Conservation (phyloP, 2,113 vertebrate species). For the Spizaetus ornatus region DNA sequence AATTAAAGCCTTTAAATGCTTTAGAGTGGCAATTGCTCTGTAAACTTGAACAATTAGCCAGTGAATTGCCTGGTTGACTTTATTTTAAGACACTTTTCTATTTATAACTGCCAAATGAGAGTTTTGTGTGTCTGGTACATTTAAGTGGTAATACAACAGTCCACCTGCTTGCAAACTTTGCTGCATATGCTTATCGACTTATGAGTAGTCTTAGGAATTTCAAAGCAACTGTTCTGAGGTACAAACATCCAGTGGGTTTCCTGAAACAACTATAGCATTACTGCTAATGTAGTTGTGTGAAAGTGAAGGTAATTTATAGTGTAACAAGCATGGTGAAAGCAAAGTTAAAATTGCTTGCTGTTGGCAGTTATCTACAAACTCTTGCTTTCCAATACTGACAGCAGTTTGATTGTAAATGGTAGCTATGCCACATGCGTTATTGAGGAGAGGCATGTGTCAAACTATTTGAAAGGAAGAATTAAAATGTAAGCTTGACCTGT, state of each 20-base stretch:
- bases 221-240: neutral
- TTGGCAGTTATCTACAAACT: neutral
- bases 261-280: neutral
- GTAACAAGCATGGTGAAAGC: neutral
- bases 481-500: neutral
- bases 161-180: neutral
- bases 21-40: neutral
- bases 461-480: neutral
- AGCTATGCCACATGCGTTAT: neutral
- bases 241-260: neutral
- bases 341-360: neutral
- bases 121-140: neutral
- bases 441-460: neutral
- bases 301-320: neutral
- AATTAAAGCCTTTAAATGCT: neutral
- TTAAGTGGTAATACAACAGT: neutral
- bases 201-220: neutral
- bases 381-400: neutral
- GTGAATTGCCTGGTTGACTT: neutral
- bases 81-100: neutral
- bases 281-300: neutral
- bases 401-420: neutral
- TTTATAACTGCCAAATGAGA: neutral
- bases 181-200: neutral
- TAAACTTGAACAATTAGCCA: neutral